A percentile compares a stretch with the other conserved stretches of the same genome.
phyloP scores from a whole-genome alignment of 2,797 vertebrate species.

The Myiotriccus ornatus region DNA sequence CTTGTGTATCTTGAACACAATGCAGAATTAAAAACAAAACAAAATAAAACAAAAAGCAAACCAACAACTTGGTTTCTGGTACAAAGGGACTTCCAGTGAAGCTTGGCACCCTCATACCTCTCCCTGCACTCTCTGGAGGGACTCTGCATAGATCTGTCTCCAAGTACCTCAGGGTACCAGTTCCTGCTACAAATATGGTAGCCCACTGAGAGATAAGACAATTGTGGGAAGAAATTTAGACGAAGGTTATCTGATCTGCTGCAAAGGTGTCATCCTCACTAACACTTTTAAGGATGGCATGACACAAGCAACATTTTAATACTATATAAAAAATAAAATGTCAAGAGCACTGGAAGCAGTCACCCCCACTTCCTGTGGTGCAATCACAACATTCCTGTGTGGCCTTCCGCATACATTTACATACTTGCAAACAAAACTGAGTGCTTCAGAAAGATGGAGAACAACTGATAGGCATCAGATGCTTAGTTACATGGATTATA shows the following conservation, averaged over 20 bases:
- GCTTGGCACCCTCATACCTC: background rate
- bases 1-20: background rate
- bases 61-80: background rate
- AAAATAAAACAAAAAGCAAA: background rate
- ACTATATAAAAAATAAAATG: background rate
- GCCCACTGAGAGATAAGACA: background rate
- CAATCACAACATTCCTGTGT: background rate
- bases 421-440: background rate
- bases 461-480: background rate
- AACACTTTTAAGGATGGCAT: background rate
- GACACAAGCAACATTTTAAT: background rate
- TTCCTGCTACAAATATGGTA: background rate
- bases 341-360: background rate
- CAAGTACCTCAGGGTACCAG: background rate
- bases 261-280: background rate
- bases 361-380: background rate
- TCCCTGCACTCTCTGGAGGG: background rate
- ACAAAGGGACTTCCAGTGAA: background rate
- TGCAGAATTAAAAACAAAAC: background rate
- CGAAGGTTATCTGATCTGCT: background rate
- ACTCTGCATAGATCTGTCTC: background rate
- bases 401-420: background rate
- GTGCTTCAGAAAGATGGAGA: background rate
- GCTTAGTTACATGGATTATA: background rate
- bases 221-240: background rate